These are phyloP conservation scores for Paralichthys olivaceus DNA, from an alignment of 2,113 vertebrate species.

Conservation along the genomic window DNA sequence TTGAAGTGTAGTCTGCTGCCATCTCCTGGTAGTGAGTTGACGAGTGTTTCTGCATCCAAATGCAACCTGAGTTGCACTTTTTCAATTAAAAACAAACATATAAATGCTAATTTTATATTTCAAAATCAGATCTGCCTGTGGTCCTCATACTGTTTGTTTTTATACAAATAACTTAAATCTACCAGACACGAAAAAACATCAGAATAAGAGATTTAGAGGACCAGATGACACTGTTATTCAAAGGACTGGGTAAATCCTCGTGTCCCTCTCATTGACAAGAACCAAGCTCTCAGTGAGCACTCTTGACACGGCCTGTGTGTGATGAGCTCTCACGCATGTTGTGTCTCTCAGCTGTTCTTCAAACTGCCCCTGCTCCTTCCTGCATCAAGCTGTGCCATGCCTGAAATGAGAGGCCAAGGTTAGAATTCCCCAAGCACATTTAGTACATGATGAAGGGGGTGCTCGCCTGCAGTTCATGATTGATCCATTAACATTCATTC, in stretches of 20 bases:
- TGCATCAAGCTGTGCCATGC: conserved; percentile 27
- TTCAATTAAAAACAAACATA: not conserved
- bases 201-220: not conserved
- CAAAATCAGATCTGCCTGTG: not conserved
- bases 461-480: conserved; percentile 57
- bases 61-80: conserved; percentile 10
- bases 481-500: conserved; percentile 74
- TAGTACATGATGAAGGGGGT: conserved; percentile 56
- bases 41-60: not conserved
- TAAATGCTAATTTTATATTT: not conserved
- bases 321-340: conserved; percentile 35
- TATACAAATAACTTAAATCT: not conserved
- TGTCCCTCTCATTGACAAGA: conserved; percentile 33
- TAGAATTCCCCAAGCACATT: conserved; percentile 63
- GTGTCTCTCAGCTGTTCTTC: conserved; percentile 14
- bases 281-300: conserved; percentile 11
- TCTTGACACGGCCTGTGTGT: conserved; percentile 39
- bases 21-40: conserved; percentile 63
- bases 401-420: conserved; percentile 53
- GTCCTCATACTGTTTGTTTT: not conserved
- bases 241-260: conserved; percentile 25
- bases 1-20: conserved; percentile 72
- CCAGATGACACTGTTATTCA: not conserved
- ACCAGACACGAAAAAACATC: conserved; percentile 15
- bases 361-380: conserved; percentile 21